Percentiles rank a stretch among this genome's conserved stretches.
Conservation (phyloP, 1,140 invertebrate species). For the Zophobas morio region DNA sequence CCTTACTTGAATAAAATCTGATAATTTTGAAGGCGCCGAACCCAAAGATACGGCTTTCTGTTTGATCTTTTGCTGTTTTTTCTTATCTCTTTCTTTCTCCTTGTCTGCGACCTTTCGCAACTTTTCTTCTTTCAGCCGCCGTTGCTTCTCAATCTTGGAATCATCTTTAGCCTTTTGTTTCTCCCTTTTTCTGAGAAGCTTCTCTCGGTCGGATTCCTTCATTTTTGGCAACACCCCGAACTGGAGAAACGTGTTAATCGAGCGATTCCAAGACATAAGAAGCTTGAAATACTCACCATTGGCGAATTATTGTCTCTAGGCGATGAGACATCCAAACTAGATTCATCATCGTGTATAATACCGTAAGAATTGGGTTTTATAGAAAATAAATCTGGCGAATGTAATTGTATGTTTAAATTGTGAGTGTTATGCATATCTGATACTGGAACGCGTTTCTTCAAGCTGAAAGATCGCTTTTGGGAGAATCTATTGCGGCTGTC, state of each 20-base stretch:
- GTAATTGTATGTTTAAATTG: constrained; percentile 64
- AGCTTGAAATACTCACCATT: constrained; percentile 70
- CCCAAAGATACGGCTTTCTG: constrained; percentile 71
- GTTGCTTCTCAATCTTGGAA: constrained; percentile 80
- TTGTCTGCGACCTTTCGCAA: constrained; percentile 80
- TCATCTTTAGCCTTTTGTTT: constrained; percentile 85
- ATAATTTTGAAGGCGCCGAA: constrained; percentile 67
- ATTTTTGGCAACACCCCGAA: constrained; percentile 75
- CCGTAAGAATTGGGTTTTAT: constrained; percentile 66
- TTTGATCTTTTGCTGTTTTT: constrained; percentile 78
- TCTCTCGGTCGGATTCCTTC: constrained; percentile 75
- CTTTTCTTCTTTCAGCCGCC: constrained; percentile 81
- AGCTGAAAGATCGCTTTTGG: constrained; percentile 66
- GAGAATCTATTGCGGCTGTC: constrained; percentile 61
- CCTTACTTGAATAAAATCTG: constrained; percentile 67
- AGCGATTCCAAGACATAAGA: constrained; percentile 31
- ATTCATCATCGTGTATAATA: constrained; percentile 77
- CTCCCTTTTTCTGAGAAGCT: constrained; percentile 77
- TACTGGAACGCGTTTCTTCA: constrained; percentile 66
- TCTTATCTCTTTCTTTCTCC: constrained; percentile 82
- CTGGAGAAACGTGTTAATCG: constrained; percentile 61
- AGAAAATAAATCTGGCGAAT: constrained; percentile 64
- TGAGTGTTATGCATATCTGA: constrained; percentile 64
- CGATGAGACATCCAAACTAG: constrained; percentile 78
- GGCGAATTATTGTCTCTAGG: constrained; percentile 80